phyloP scores from a whole-genome alignment of 2,888 invertebrate species.

The Ennomos quercinarius region DNA sequence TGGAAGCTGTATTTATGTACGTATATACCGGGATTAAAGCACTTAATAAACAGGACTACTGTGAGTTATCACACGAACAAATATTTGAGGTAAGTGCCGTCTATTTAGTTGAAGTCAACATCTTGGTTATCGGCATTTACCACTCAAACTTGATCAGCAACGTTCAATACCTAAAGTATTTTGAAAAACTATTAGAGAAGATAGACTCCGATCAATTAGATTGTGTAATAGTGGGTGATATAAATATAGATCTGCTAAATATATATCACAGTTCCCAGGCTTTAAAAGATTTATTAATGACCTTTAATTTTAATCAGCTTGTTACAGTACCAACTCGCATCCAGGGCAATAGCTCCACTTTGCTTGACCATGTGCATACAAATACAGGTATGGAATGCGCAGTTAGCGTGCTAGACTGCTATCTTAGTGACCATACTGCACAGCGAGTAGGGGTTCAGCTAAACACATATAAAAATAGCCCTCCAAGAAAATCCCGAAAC shows the following conservation, averaged over 20 bases:
- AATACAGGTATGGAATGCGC: too few relatives aligned
- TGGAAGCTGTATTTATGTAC: too few relatives aligned
- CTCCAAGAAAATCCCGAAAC: too few relatives aligned
- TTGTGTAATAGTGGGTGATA: not conserved
- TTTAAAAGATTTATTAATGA: not conserved
- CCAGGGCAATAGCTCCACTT: not conserved
- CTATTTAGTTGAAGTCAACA: not conserved
- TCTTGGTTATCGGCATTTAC: not conserved
- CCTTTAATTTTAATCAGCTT: not conserved
- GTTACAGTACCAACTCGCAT: not conserved
- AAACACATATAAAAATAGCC: too few relatives aligned
- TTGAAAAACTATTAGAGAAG: not conserved
- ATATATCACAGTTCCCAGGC: not conserved
- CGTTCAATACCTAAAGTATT: not conserved
- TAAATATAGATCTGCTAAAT: not conserved
- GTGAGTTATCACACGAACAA: not conserved
- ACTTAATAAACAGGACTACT: not conserved
- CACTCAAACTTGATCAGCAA: not conserved
- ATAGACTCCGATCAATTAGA: not conserved
- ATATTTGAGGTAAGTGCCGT: not conserved
- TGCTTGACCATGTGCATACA: not conserved
- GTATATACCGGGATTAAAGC: too few relatives aligned
- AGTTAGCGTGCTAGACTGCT: too few relatives aligned
- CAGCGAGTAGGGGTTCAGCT: too few relatives aligned
- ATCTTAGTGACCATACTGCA: too few relatives aligned